Conservation (phyloP, 1,140 invertebrate species). For the Calliopsis andreniformis region DNA sequence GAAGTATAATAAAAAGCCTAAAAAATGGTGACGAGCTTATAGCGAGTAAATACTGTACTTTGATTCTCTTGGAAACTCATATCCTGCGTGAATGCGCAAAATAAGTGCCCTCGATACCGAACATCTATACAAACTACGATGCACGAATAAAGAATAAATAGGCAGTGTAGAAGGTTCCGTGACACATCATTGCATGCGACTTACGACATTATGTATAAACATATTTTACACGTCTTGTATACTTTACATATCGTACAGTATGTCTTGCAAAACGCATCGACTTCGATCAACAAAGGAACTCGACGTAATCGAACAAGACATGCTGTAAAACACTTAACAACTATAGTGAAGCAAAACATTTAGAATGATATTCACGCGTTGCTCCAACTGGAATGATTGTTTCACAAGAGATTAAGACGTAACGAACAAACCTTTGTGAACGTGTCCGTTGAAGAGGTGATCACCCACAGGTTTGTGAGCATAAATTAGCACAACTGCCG, state of each 20-base stretch:
- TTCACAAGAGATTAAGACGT: slow-evolving; percentile 16
- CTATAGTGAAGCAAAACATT: slow-evolving; percentile 28
- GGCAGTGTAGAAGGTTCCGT: slow-evolving; percentile 67
- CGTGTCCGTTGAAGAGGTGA: slow-evolving; percentile 1
- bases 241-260: slow-evolving; percentile 33
- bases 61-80: slow-evolving; percentile 7
- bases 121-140: slow-evolving; percentile 38
- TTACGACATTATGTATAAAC: slow-evolving; percentile 51
- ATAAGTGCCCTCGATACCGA: slow-evolving; percentile 40
- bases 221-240: slow-evolving; percentile 39
- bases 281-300: neutral
- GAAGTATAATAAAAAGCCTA: too few relatives aligned
- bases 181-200: slow-evolving; percentile 46
- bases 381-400: slow-evolving; percentile 43
- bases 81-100: neutral
- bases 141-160: slow-evolving; percentile 57
- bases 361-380: slow-evolving; percentile 5
- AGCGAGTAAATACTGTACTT: slow-evolving; percentile 5
- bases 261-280: neutral
- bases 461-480: neutral
- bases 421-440: slow-evolving; percentile 9
- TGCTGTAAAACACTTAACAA: slow-evolving; percentile 16
- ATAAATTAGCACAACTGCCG: slow-evolving; percentile 19
- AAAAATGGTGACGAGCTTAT: too few relatives aligned
- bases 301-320: neutral